phyloP scores from a whole-genome alignment of 1,140 invertebrate genomes.

The Hycleus phaleratus region DNA sequence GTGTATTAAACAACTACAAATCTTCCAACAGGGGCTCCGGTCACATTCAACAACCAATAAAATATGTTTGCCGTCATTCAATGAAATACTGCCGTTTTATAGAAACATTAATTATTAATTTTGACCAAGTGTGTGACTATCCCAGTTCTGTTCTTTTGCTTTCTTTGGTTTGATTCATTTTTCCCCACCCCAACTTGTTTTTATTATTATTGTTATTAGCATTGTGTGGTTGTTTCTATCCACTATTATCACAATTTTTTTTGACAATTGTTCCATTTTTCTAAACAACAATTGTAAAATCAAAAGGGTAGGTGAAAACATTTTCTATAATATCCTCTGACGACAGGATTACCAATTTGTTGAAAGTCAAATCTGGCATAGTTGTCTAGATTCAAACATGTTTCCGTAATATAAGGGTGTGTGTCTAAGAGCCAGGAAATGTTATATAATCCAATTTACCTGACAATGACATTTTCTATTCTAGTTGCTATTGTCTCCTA shows the following conservation, averaged over 20 bases:
- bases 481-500: background rate
- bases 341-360: slow-evolving; percentile 30
- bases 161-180: slow-evolving; percentile 17
- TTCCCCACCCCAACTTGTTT: no score
- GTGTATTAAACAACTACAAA: slow-evolving; percentile 28
- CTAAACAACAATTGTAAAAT: no score
- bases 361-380: slow-evolving; percentile 8
- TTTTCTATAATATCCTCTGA: slow-evolving; percentile 24
- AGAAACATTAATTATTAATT: slow-evolving; percentile 31
- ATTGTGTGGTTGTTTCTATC: no score
- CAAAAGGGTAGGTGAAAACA: slow-evolving; percentile 1
- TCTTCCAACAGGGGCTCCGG: slow-evolving; percentile 19
- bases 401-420: slow-evolving; percentile 20
- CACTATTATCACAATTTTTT: no score
- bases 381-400: slow-evolving; percentile 18
- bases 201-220: no score
- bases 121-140: slow-evolving; percentile 13
- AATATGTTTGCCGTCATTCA: slow-evolving; percentile 27
- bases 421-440: slow-evolving; percentile 2
- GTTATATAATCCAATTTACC: slow-evolving; percentile 14
- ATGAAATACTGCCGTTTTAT: slow-evolving; percentile 26
- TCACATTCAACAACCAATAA: slow-evolving; percentile 30
- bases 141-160: slow-evolving; percentile 20
- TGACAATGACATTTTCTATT: slow-evolving; percentile 14
- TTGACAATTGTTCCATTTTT: no score